Conservation (phyloP, 2,888 invertebrate species). For the Chaetoderma sp. region DNA sequence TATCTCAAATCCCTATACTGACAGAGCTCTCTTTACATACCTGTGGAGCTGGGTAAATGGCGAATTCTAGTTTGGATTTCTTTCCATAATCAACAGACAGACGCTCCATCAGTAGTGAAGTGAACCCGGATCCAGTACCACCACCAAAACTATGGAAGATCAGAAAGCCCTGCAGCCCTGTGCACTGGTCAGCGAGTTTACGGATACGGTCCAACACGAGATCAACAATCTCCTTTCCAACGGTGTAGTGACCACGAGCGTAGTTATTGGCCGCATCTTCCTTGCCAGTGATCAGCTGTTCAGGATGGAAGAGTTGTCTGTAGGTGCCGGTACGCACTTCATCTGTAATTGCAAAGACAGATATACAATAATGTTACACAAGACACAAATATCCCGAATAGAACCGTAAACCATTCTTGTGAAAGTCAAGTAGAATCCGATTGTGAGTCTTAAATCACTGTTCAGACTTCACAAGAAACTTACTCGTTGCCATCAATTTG, state of each 20-base stretch:
- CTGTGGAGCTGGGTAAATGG: conserved; percentile 90
- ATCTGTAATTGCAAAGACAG: too few species aligned
- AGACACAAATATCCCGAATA: too few species aligned
- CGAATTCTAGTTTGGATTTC: conserved; percentile 76
- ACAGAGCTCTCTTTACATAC: too few species aligned
- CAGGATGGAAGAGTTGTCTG: conserved; percentile 96
- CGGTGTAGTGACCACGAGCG: conserved; percentile 97
- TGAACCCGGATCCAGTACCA: conserved; percentile 78
- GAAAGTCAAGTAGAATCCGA: too few species aligned
- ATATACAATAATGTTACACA: too few species aligned
- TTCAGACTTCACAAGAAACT: too few species aligned
- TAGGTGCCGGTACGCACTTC: conserved; percentile 75
- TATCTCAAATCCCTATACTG: too few species aligned
- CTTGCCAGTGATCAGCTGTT: conserved; percentile 96
- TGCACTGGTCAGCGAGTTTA: too few species aligned
- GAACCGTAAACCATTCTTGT: too few species aligned
- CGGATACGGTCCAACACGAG: conserved; percentile 80
- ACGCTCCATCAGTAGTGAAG: conserved; percentile 88
- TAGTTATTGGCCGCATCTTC: conserved; percentile 99
- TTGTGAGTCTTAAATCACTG: too few species aligned
- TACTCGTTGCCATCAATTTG: too few species aligned
- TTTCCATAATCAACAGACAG: conserved; percentile 85
- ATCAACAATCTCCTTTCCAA: conserved; percentile 85
- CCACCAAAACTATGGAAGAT: conserved; percentile 75
- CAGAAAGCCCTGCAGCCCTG: conserved; percentile 65